Base-by-base conservation (phyloP, 37 sponge, comb jelly and placozoan species). In the Trichoplax adhaerens region DNA sequence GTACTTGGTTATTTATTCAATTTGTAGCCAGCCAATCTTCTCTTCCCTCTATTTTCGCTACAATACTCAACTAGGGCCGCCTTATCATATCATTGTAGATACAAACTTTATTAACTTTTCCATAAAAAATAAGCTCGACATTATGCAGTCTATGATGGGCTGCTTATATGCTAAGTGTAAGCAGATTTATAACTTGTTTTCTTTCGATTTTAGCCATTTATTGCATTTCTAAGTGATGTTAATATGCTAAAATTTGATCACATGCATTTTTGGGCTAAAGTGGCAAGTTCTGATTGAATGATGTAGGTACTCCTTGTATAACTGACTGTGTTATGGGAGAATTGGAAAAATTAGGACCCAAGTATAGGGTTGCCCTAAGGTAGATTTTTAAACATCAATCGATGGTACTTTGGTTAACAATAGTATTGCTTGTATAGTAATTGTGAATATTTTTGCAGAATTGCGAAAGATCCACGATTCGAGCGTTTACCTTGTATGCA, bases 71-170 rank as follows among this genome's bases (percentile, higher is more conserved):
- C 87, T 95, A 3, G 97, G 97, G 6, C 97, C 97, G 54, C 97
- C 97, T 3, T 95, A 87, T 66, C 84, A 85, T 51, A 68, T 95
- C 54, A 69, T 95, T 50, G 86, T 95, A 48, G 97, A 95, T 70
- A 95, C 97, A 10, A 95, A 95, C 70, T 95, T 95, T 70, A 86
- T 95, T 60, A 95, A 95, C 80, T 95, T 95, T 77, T 87, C 92
- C 49, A 95, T 95, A 54, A 72, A 91, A 68, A 91, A 95, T 79
- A 95, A 95, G 75, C 83, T 95, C 73, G 97, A 95, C 80, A 78
- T 95, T 29, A 64, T 88, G 1, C 81, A 88, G 66, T 81, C 88
- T 48, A 91, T 95, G 92, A 82, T 88, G 81, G 97, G 91, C 79
- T 91, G 92, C 80, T 79, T 95, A 46, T 95, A 83, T 77, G 97